phyloP scores from a whole-genome alignment of 2,888 invertebrate genomes.

The Endotricha flammealis region DNA sequence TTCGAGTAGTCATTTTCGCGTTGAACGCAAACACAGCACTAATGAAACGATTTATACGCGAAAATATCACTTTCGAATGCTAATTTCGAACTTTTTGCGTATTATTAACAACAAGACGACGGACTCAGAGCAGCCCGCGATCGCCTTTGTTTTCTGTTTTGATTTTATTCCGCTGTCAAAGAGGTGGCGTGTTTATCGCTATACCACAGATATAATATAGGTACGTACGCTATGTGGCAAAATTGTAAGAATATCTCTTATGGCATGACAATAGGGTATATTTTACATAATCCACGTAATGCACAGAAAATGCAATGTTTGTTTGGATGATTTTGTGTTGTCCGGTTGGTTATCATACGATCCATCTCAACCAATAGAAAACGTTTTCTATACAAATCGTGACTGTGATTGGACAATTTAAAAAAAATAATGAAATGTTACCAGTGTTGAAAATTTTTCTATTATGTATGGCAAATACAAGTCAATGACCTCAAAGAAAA shows the following conservation, averaged over 20 bases:
- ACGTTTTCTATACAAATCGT: conserved; percentile 8
- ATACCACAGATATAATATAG: conserved; percentile 8
- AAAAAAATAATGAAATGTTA: conserved; percentile 34
- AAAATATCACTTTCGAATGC: conserved; percentile 27
- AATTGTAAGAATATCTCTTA: not conserved
- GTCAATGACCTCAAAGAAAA: conserved; percentile 17
- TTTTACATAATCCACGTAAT: not conserved
- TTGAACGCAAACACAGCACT: conserved; percentile 28
- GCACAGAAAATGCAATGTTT: not conserved
- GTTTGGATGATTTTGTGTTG: conserved; percentile 18
- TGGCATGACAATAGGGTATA: not conserved
- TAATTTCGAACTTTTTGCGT: conserved; percentile 28
- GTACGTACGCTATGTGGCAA: too few relatives aligned
- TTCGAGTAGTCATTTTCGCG: conserved; percentile 61
- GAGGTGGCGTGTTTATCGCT: conserved; percentile 30
- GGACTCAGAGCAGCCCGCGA: conserved; percentile 21
- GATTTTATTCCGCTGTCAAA: conserved; percentile 32
- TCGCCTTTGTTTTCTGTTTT: conserved; percentile 47
- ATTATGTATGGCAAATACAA: conserved; percentile 12
- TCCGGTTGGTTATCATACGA: conserved; percentile 13
- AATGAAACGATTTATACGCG: conserved; percentile 19
- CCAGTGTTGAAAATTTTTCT: conserved; percentile 21
- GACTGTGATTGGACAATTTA: conserved; percentile 33
- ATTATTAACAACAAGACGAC: conserved; percentile 22
- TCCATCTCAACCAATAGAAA: conserved; percentile 28